Evolutionary conservation across 2,888 invertebrate species (phyloP).

Genomic region (Pammene fasciana): DNA sequence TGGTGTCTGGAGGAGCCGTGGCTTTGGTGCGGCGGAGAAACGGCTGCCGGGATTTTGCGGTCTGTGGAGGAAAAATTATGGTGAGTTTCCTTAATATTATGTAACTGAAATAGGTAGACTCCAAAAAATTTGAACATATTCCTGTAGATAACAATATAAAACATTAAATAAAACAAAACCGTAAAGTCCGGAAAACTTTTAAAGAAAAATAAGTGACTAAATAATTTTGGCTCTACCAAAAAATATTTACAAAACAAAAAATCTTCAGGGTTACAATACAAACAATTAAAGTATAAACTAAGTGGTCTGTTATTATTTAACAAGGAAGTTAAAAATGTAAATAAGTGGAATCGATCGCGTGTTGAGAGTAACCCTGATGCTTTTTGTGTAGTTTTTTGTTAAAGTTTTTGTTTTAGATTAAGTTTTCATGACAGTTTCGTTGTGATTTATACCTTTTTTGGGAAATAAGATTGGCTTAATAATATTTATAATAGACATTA

Average conservation of each 20-base stretch:
- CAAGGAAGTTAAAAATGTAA: conserved; percentile 36
- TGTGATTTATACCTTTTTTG: conserved; percentile 3
- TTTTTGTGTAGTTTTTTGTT: conserved; percentile 33
- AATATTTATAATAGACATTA: not conserved
- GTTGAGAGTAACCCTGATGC: conserved; percentile 28
- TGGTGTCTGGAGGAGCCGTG: conserved; percentile 63
- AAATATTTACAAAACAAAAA: not conserved
- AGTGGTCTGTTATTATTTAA: conserved; percentile 18
- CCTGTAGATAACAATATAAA: too few species aligned
- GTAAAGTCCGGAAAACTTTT: not conserved
- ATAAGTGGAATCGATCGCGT: conserved; percentile 31
- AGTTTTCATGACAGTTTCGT: conserved; percentile 39
- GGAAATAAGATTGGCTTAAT: not conserved
- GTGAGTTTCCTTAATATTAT: conserved; percentile 51
- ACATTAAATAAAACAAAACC: too few species aligned
- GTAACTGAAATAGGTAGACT: not conserved
- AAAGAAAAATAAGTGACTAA: not conserved
- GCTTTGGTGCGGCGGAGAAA: conserved; percentile 76
- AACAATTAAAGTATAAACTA: not conserved
- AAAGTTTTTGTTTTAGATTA: conserved; percentile 22
- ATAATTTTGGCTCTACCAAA: not conserved
- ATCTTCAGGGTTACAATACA: conserved; percentile 13
- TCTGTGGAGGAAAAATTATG: conserved; percentile 59
- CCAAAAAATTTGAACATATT: not conserved
- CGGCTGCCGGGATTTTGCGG: conserved; percentile 59